These are phyloP conservation scores for Drosophila meridionalis DNA, from an alignment of 2,888 invertebrate species.

Conservation along the genomic window DNA sequence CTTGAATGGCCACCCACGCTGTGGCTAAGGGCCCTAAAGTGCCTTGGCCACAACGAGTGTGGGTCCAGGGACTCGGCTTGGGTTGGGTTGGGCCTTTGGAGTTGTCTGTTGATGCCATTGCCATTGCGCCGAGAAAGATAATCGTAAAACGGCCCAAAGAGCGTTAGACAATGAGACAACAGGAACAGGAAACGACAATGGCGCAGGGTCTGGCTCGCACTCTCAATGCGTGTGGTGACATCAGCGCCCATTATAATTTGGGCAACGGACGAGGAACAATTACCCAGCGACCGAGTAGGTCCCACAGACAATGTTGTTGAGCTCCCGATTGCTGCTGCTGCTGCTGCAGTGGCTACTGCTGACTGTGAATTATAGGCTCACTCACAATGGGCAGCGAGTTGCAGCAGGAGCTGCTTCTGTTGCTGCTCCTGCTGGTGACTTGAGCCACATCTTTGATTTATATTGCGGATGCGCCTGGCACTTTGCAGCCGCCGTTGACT, in stretches of 20 bases:
- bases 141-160: conserved; percentile 69
- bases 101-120: conserved; percentile 16
- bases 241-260: conserved; percentile 73
- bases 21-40: conserved; percentile 66
- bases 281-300: conserved; percentile 47
- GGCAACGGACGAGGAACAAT: conserved; percentile 65
- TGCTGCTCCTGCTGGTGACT: neutral
- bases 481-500: conserved; percentile 51
- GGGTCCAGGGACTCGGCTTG: conserved; percentile 8
- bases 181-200: conserved; percentile 80
- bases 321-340: conserved; percentile 63
- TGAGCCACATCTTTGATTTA: conserved; percentile 71
- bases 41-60: conserved; percentile 74
- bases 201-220: conserved; percentile 29
- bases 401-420: conserved; percentile 12
- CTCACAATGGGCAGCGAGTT: conserved; percentile 36
- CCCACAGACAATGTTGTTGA: conserved; percentile 48
- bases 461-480: conserved; percentile 82
- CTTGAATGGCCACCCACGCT: conserved; percentile 64
- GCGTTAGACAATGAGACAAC: conserved; percentile 63
- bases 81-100: conserved; percentile 9
- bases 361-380: conserved; percentile 56
- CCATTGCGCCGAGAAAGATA: conserved; percentile 45
- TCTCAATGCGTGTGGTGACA: conserved; percentile 71
- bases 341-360: conserved; percentile 54